Conservation (phyloP, 1,140 invertebrate species). For the Bicyclus anynana region DNA sequence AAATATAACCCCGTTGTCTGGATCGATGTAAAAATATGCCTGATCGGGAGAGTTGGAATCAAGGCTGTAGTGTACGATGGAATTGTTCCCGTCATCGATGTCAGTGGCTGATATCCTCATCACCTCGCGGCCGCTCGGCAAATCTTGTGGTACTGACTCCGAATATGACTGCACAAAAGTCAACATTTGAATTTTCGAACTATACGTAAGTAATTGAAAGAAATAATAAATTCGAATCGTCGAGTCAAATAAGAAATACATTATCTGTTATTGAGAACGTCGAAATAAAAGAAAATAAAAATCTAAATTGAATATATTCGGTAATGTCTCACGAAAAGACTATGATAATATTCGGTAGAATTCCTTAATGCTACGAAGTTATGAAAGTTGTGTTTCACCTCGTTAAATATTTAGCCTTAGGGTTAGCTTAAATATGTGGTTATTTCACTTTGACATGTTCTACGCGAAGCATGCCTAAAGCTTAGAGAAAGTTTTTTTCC, state of each 20-base stretch:
- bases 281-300: neutral
- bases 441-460: slow-evolving; percentile 53
- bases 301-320: neutral
- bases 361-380: slow-evolving; percentile 5
- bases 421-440: slow-evolving; percentile 31
- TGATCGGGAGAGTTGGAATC: slow-evolving; percentile 78
- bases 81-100: slow-evolving; percentile 92
- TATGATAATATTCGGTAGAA: neutral
- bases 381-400: slow-evolving; percentile 9
- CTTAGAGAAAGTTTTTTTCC: slow-evolving; percentile 71
- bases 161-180: slow-evolving; percentile 80
- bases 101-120: slow-evolving; percentile 93
- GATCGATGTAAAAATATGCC: slow-evolving; percentile 87
- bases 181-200: slow-evolving; percentile 16
- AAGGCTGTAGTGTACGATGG: slow-evolving; percentile 83
- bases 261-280: no score
- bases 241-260: neutral
- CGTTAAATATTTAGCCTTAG: slow-evolving; percentile 24
- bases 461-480: slow-evolving; percentile 75
- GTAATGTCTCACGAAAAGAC: neutral
- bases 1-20: slow-evolving; percentile 87
- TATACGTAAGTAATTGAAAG: neutral
- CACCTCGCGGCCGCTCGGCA: slow-evolving; percentile 82
- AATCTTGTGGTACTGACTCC: slow-evolving; percentile 87
- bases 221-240: neutral